Evolutionary conservation across 2,797 vertebrate species (phyloP), one percentile per base, ranked within the genome.

Genomic region (Poecilia velifera): DNA sequence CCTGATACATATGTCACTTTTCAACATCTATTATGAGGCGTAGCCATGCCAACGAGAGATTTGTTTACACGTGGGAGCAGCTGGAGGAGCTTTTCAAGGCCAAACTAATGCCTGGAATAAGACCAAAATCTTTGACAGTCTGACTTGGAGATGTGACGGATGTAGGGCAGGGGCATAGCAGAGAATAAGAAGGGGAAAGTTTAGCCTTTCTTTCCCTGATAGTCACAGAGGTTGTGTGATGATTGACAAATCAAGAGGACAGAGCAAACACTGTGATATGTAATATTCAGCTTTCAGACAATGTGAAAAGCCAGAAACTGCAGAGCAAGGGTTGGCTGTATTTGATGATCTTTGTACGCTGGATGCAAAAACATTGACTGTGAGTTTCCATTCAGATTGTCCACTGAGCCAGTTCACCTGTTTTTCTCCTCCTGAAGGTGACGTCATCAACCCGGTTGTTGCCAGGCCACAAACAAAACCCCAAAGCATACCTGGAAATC

Each of bases 341-440:
- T 53, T 18, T 16, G 51, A 25, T 73, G 34, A 34, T 41, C 12
- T 43, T 31, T 57, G 34, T 41, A 53, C 25, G 10, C 49, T 55
- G 34, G 36, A 41, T 8, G 14, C 22, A 45, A 71, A 71, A 59
- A 10, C 57, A 28, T 1, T 74, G 16, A 43, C 28, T 62, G n/a
- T 62, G 16, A 76, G 55, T 76, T 76, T 62, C 74, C 55, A 62
- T 76, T 62, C 28, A 46, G 45, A 20, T 62, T 75, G 74, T 76
- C 55, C 59, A 43, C 12, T 13, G 3, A 76, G 55, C 57, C 55
- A 75, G 16, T 22, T 76, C 41, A 76, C 74, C 41, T 76, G 43
- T 31, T 43, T 22, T 74, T 18, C 62, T 18, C n/a, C n/a, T 75
- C 39, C 39, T 34, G 28, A 62, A 62, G 10, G n/a, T 62, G 55